These are phyloP conservation scores for Prosapia bicincta DNA, from an alignment of 2,888 invertebrate species.

Conservation along the genomic window DNA sequence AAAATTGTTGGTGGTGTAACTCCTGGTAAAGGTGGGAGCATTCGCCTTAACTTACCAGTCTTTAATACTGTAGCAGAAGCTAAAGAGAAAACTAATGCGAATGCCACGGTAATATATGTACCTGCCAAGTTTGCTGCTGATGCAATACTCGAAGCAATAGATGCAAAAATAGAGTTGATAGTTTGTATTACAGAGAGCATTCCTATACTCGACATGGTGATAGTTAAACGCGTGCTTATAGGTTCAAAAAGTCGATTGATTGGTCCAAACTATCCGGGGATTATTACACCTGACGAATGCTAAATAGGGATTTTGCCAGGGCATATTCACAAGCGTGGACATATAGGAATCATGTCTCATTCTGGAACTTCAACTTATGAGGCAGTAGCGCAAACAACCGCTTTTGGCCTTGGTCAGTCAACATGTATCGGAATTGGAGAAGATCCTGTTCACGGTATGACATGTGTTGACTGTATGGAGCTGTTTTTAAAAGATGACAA, in stretches of 20 bases:
- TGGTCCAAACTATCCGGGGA: constrained; percentile 98
- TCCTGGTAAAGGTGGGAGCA: constrained; percentile 82
- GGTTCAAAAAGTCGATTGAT: constrained; percentile 91
- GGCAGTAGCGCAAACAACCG: constrained; percentile 97
- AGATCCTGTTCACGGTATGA: constrained; percentile 99
- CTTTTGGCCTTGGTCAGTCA: constrained; percentile 89
- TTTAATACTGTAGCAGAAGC: constrained; percentile 81
- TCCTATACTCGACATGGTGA: constrained; percentile 99
- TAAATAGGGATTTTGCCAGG: constrained; percentile 99
- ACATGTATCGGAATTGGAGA: constrained; percentile 98
- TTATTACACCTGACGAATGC: constrained; percentile 94
- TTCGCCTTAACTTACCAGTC: constrained; percentile 84
- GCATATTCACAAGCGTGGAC: constrained; percentile 91
- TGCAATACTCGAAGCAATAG: constrained; percentile 91
- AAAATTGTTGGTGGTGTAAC: constrained; percentile 86
- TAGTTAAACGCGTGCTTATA: constrained; percentile 87
- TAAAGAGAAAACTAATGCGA: constrained; percentile 78
- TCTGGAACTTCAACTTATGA: constrained; percentile 99
- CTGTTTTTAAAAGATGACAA: constrained; percentile 91
- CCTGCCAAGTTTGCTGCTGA: constrained; percentile 89
- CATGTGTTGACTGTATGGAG: constrained; percentile 97
- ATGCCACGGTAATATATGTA: constrained; percentile 94
- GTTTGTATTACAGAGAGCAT: constrained; percentile 99
- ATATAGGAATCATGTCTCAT: constrained; percentile 91
- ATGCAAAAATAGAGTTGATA: constrained; percentile 92